Base-by-base conservation (phyloP, 2,113 vertebrate genomes). In the Takifugu bimaculatus region DNA sequence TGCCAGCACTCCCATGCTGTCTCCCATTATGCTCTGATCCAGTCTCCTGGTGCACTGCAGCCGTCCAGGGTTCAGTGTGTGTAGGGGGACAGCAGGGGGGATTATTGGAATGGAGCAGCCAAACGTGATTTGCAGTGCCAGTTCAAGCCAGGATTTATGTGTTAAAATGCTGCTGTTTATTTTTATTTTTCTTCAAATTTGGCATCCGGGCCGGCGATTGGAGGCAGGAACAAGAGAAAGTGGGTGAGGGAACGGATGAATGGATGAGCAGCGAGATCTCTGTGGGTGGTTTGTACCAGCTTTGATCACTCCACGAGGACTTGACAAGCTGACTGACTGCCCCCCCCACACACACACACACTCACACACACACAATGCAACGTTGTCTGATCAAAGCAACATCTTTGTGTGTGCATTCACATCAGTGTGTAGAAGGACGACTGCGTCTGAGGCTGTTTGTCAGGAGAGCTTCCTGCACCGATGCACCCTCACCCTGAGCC, bases 261-360 rank as follows among this genome's bases (percentile, higher is more conserved):
- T 76, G 75, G 55, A 67, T 47, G 76, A 79, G 59, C 74, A 77
- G 69, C 65, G 70, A 65, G 70, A 73, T 79, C 83, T 80, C 87
- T 75, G 82, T 87, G 85, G 87, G 85, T 87, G 87, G 85, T 85
- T 87, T 73, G 72, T 71, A 76, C 63, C 53, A 65, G 79, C 87
- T 88, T 88, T 88, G 85, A 88, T 85, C 87, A 82, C 79, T 79
- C 77, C 74, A 75, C 80, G 77, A 74, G 75, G 77, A 71, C 75
- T 70, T 80, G 86, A 87, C 83, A 87, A 78, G 78, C 77, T 72
- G 73, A 84, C 59, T 81, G 81, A 75, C 80, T 68, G 32, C 28
- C 66, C 54, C 72, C 66, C 80, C 56, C 66, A 60, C 48, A 55
- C 50, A 59, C 61, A 39, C 62, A 62, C 66, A 57, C 64, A 65